Percentiles rank a stretch among this genome's conserved stretches.
These are phyloP conservation scores for Epirrita christyi DNA, from an alignment of 2,888 invertebrate species.

Conservation along the genomic window DNA sequence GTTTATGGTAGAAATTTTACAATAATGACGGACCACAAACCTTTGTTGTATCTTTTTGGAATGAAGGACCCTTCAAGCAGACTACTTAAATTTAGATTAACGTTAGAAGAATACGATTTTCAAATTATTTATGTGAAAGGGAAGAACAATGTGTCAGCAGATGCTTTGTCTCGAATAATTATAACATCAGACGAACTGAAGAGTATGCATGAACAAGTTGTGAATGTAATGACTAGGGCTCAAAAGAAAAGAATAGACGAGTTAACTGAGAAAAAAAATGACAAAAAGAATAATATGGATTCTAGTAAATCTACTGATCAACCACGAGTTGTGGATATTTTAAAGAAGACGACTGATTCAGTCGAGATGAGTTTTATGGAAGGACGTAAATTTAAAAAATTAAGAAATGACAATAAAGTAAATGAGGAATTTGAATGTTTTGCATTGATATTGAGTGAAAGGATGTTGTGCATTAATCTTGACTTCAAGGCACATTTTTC, in stretches of 20 bases:
- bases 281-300: not conserved
- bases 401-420: not conserved
- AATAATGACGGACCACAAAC: not conserved
- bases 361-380: not conserved
- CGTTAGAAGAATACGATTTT: not conserved
- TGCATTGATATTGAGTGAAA: not conserved
- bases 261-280: too few species aligned
- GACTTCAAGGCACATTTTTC: not conserved
- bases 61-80: not conserved
- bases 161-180: not conserved
- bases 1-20: not conserved
- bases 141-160: not conserved
- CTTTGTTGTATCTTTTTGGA: not conserved
- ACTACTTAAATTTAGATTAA: not conserved
- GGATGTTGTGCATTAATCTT: not conserved
- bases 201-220: not conserved
- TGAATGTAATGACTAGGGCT: not conserved
- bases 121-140: not conserved
- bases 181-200: not conserved
- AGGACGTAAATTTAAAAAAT: not conserved
- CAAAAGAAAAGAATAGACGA: too few species aligned
- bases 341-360: not conserved
- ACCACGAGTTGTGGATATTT: not conserved
- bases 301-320: not conserved
- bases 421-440: not conserved